Evolutionary conservation across 2,797 vertebrate species (phyloP), one percentile per base, ranked within the genome.

Genomic region (Adrianichthys oophorus): DNA sequence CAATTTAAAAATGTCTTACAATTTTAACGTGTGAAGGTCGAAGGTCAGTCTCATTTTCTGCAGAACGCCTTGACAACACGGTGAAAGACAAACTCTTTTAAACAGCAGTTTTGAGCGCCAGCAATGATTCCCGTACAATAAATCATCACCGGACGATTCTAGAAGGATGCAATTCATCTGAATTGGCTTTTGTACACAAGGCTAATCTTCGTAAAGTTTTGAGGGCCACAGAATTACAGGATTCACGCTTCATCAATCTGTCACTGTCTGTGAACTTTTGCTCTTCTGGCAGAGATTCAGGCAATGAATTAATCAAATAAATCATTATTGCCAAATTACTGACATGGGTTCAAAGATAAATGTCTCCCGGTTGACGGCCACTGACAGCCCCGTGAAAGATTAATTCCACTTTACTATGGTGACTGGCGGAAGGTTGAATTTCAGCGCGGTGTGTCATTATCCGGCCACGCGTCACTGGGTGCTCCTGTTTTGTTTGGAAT

Each of bases 231-330:
- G 74, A 83, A 80, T 79, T 69, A 78, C 79, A 81, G 84, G 69
- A 85, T 68, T 65, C 64, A 70, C 80, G 74, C 52, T 57, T 77
- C 80, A 82, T 89, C 80, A 87, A 86, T 90, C 85, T 82, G 83
- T 85, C 82, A 77, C 70, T 74, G 77, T 80, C 80, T 82, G 70
- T 86, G 87, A 89, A 87, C 80, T 71, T 70, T 65, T 74, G 74
- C 74, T 84, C 82, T 78, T 68, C 73, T 87, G 88, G 83, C 84
- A 71, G 58, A 74, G 56, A 78, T 75, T 78, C 81, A 83, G 78
- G 74, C 81, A 82, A 80, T 74, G 69, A 86, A 92, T 91, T 87
- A 90, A 91, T 91, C 87, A 92, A 85, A 90, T 82, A 69, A 76
- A 82, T 62, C 51, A 54, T 83, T 87, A 82, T 88, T 85, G 87